A percentile compares a stretch with the other conserved stretches of the same genome.
Conservation (phyloP, 2,113 vertebrate genomes). For the Xyrauchen texanus region DNA sequence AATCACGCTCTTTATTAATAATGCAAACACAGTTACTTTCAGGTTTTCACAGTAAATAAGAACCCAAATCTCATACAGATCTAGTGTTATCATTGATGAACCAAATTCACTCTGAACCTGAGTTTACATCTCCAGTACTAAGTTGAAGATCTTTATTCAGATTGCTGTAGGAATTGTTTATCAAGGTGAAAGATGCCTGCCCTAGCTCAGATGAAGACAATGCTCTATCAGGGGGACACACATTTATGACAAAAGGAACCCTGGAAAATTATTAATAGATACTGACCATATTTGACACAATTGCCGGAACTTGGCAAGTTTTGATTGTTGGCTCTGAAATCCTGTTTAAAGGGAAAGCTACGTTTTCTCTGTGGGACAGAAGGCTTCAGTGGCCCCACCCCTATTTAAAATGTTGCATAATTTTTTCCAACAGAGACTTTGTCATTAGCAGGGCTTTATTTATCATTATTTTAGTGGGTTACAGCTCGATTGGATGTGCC, state of each 20-base stretch:
- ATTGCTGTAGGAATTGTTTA: conserved; percentile 99
- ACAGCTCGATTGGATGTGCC: conserved; percentile 75
- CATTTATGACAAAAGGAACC: conserved; percentile 86
- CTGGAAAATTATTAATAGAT: conserved; percentile 99
- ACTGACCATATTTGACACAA: conserved; percentile 99
- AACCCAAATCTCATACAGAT: too few species aligned
- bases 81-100: too few species aligned
- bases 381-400: conserved; percentile 72
- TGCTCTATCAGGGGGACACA: conserved; percentile 98
- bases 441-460: conserved; percentile 35
- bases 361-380: conserved; percentile 99
- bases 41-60: too few species aligned
- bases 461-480: conserved; percentile 90
- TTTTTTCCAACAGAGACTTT: background rate
- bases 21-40: too few species aligned
- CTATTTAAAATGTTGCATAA: background rate
- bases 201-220: conserved; percentile 99
- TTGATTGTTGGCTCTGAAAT: conserved; percentile 99
- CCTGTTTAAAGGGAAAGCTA: conserved; percentile 99
- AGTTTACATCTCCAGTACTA: too few species aligned
- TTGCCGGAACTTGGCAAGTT: conserved; percentile 82
- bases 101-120: too few species aligned
- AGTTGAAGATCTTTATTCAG: conserved; percentile 99
- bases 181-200: conserved; percentile 99
- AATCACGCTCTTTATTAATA: too few species aligned